Conservation (phyloP, 1,140 invertebrate genomes). For the Coenobita brevimanus region DNA sequence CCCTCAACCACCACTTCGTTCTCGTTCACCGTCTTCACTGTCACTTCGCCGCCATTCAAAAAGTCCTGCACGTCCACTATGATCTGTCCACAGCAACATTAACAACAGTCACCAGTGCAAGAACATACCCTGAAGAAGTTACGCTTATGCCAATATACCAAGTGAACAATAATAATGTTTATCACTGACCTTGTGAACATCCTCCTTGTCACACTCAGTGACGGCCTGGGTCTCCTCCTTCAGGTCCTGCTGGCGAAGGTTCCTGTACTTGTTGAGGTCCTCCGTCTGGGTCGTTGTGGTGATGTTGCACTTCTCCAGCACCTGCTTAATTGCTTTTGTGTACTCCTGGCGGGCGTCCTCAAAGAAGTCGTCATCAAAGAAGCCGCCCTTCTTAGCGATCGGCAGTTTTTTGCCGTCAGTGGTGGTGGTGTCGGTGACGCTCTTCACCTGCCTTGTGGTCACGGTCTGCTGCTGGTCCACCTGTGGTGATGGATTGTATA, state of each 20-base stretch:
- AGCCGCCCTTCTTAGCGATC: slow-evolving; percentile 27
- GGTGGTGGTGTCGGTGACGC: background rate
- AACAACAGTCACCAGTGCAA: background rate
- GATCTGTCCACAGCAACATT: background rate
- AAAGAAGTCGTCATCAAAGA: slow-evolving; percentile 45
- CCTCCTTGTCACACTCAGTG: slow-evolving; percentile 1
- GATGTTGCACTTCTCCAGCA: slow-evolving; percentile 28
- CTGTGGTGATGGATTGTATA: too few relatives aligned
- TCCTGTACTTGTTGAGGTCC: slow-evolving; percentile 44
- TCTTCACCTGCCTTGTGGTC: too few relatives aligned
- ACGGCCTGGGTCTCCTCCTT: slow-evolving; percentile 36
- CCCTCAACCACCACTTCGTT: slow-evolving; percentile 11
- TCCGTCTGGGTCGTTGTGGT: slow-evolving; percentile 1
- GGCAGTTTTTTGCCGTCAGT: background rate
- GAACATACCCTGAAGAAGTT: background rate
- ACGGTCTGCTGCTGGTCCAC: too few relatives aligned
- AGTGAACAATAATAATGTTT: too few relatives aligned
- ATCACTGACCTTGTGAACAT: slow-evolving; percentile 26
- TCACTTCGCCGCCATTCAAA: slow-evolving; percentile 26
- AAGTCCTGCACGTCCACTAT: slow-evolving; percentile 49
- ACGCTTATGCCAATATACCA: too few relatives aligned
- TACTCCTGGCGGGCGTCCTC: slow-evolving; percentile 25
- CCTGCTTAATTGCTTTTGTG: slow-evolving; percentile 31
- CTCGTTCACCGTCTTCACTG: slow-evolving; percentile 43
- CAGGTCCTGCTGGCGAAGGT: slow-evolving; percentile 26